These are phyloP conservation scores for Syngnathus scovelli DNA, from an alignment of 2,113 vertebrate genomes.

Conservation along the genomic window DNA sequence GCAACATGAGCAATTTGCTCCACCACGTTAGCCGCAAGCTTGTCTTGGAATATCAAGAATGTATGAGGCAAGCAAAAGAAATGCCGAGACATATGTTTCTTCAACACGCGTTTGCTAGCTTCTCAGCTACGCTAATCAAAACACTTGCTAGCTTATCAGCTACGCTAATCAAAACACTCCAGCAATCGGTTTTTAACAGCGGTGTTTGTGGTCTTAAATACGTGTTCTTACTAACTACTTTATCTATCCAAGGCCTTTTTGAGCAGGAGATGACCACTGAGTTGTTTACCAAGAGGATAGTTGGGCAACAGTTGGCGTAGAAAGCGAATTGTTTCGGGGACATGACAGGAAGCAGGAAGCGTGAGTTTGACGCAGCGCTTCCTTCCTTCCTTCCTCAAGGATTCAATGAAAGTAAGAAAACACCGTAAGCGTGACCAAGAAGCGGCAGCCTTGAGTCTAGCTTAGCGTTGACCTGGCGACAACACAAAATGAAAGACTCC, in stretches of 20 bases:
- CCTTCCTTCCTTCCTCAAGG: conserved; percentile 66
- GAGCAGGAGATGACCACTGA: conserved; percentile 7
- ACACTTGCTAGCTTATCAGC: not conserved
- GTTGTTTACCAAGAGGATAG: conserved; percentile 45
- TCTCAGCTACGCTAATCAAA: not conserved
- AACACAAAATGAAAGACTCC: conserved; percentile 3
- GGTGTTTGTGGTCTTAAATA: not conserved
- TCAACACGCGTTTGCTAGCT: not conserved
- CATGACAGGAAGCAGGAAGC: conserved; percentile 79
- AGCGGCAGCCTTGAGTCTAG: conserved; percentile 23
- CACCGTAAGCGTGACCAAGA: conserved; percentile 41
- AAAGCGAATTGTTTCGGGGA: conserved; percentile 57
- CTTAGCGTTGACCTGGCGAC: conserved; percentile 20
- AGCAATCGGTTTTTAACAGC: not conserved
- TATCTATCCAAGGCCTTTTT: not conserved
- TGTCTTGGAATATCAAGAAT: no score
- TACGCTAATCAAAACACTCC: not conserved
- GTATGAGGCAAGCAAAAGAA: no score
- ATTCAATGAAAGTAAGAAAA: conserved; percentile 69
- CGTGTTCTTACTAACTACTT: not conserved
- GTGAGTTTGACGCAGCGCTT: conserved; percentile 63
- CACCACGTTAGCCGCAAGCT: no score
- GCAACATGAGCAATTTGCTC: no score
- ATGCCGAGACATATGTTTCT: no score
- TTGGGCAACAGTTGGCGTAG: conserved; percentile 41